A percentile compares a stretch with the other conserved stretches of the same genome.
Conservation (phyloP, 2,113 vertebrate genomes). For the Ursus arctos region DNA sequence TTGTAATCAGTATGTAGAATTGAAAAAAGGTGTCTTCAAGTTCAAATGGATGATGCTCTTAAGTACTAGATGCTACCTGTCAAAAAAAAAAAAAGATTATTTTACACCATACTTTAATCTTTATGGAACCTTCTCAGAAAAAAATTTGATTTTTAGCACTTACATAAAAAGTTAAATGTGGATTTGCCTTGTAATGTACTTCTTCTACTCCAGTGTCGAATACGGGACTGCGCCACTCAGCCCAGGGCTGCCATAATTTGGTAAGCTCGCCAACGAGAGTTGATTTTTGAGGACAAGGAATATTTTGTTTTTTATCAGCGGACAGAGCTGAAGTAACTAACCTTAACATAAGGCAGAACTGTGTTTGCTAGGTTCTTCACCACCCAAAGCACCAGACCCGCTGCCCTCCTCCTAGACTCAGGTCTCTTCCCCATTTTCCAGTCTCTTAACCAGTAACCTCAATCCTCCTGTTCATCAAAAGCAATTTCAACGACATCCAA, state of each 20-base stretch:
- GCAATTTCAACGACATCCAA: not conserved
- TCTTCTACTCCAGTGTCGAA: not conserved
- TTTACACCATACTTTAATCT: not conserved
- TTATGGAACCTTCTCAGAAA: not conserved
- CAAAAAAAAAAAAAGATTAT: not conserved
- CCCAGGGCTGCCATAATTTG: not conserved
- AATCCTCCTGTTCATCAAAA: not conserved
- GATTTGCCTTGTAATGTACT: not conserved
- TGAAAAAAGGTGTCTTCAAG: conserved; percentile 8
- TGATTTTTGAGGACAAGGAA: not conserved
- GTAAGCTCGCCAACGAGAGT: not conserved
- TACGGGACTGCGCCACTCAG: not conserved
- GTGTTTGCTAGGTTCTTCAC: not conserved
- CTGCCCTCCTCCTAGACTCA: not conserved
- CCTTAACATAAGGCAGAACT: not conserved
- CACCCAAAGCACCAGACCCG: not conserved
- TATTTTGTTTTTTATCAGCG: not conserved
- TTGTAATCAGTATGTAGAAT: not conserved
- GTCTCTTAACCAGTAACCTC: not conserved
- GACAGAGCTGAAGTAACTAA: not conserved
- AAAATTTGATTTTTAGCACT: not conserved
- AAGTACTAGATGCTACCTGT: conserved; percentile 23
- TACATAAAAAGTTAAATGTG: not conserved
- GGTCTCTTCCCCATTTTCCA: fast-evolving
- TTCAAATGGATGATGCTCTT: not conserved